A percentile compares a stretch with the other conserved stretches of the same genome.
phyloP scores from a whole-genome alignment of 2,888 invertebrate genomes.

The Conistra vaccinii region DNA sequence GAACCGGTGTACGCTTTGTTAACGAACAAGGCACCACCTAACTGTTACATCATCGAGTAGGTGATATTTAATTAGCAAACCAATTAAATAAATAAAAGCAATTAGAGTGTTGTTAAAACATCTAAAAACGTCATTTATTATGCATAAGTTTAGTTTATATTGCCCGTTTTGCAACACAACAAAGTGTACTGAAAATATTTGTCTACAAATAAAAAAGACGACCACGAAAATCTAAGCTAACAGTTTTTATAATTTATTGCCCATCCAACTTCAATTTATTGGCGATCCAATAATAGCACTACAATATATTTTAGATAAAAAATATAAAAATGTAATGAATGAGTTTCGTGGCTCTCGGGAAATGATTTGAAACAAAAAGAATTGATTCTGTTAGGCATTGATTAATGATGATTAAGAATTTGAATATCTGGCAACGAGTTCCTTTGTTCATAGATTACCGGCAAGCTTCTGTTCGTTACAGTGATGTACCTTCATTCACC shows the following conservation, averaged over 20 bases:
- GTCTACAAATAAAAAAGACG: slow-evolving; percentile 33
- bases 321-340: slow-evolving; percentile 39
- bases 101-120: background rate
- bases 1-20: slow-evolving; percentile 44
- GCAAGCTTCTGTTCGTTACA: slow-evolving; percentile 2
- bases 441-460: slow-evolving; percentile 51
- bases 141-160: background rate
- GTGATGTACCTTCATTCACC: slow-evolving; percentile 3
- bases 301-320: slow-evolving; percentile 26
- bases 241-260: slow-evolving; percentile 43
- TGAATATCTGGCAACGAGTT: slow-evolving; percentile 60
- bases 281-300: slow-evolving; percentile 31
- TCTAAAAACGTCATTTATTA: background rate
- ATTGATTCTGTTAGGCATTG: slow-evolving; percentile 63
- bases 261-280: slow-evolving; percentile 34
- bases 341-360: slow-evolving; percentile 33
- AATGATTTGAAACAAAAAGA: slow-evolving; percentile 54
- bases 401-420: slow-evolving; percentile 66
- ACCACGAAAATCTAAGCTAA: slow-evolving; percentile 18
- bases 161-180: background rate
- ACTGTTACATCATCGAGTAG: background rate
- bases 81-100: slow-evolving; percentile 15
- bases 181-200: slow-evolving; percentile 33
- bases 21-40: slow-evolving; percentile 1
- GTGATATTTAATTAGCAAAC: slow-evolving; percentile 26